Conservation (phyloP, 2,888 invertebrate species). For the Melinopterus prodromus region DNA sequence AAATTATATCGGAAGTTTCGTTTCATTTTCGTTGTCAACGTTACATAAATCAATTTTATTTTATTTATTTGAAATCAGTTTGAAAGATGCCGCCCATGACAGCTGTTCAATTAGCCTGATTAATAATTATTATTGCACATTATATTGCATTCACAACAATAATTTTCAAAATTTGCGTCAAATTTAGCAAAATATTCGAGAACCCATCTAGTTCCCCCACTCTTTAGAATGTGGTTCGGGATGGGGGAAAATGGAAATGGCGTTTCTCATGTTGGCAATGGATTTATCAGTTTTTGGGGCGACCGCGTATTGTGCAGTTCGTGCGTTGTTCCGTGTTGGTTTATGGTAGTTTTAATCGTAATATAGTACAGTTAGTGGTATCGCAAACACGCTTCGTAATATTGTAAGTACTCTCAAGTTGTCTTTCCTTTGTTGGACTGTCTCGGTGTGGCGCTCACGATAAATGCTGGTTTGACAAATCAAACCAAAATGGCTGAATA, state of each 20-base stretch:
- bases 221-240: background rate
- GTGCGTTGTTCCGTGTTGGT: constrained; percentile 31
- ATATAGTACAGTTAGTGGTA: constrained; percentile 28
- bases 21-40: no score
- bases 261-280: constrained; percentile 30
- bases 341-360: constrained; percentile 33
- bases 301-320: constrained; percentile 32
- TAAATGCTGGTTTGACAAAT: constrained; percentile 41
- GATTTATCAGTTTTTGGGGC: constrained; percentile 38
- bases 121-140: background rate
- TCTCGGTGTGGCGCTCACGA: background rate
- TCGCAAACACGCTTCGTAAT: constrained; percentile 29
- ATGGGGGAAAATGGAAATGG: constrained; percentile 25
- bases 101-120: no score
- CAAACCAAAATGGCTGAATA: constrained; percentile 57
- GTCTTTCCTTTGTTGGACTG: constrained; percentile 24
- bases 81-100: no score
- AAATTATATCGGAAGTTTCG: no score
- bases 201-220: background rate
- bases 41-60: no score
- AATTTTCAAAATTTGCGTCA: no score
- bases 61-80: no score
- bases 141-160: background rate
- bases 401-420: constrained; percentile 41
- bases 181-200: background rate